A percentile compares a stretch with the other conserved stretches of the same genome.
Conservation (phyloP, 1,140 invertebrate genomes). For the Cydia amplana region DNA sequence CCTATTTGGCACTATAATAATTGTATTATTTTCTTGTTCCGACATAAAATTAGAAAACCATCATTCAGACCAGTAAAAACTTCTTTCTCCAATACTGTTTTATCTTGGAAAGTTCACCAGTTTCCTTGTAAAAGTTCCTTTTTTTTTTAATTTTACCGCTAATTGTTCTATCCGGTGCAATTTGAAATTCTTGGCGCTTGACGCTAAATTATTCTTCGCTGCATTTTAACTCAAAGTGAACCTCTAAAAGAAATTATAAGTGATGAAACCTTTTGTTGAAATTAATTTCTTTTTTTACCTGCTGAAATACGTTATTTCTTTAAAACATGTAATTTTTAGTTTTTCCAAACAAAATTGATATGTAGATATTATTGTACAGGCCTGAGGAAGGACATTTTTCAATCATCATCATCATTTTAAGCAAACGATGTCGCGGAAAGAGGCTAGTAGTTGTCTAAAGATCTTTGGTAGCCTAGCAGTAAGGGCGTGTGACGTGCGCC, state of each 20-base stretch:
- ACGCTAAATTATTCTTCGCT: not conserved
- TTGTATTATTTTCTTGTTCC: not conserved
- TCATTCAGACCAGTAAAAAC: not conserved
- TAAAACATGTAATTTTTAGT: not conserved
- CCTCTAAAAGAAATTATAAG: conserved; percentile 19
- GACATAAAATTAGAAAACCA: not conserved
- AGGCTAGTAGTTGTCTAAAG: too few relatives aligned
- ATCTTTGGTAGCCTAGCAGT: too few relatives aligned
- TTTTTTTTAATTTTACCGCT: conserved; percentile 8
- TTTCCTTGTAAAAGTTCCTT: conserved; percentile 2
- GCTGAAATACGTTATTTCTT: not conserved
- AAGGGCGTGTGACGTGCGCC: too few relatives aligned
- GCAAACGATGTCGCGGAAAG: too few relatives aligned
- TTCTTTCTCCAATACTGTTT: not conserved
- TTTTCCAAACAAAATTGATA: too few relatives aligned
- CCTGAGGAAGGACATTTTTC: too few relatives aligned
- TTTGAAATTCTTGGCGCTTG: conserved; percentile 6
- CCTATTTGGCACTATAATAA: too few relatives aligned
- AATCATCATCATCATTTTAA: too few relatives aligned
- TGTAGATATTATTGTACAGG: too few relatives aligned
- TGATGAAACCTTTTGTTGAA: not conserved
- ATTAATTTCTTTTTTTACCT: not conserved
- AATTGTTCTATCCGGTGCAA: conserved; percentile 13
- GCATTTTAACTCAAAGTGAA: conserved; percentile 6
- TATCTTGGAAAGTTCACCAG: conserved; percentile 8